Base-by-base conservation (phyloP, 1,140 invertebrate genomes). In the Lepidurus arcticus region DNA sequence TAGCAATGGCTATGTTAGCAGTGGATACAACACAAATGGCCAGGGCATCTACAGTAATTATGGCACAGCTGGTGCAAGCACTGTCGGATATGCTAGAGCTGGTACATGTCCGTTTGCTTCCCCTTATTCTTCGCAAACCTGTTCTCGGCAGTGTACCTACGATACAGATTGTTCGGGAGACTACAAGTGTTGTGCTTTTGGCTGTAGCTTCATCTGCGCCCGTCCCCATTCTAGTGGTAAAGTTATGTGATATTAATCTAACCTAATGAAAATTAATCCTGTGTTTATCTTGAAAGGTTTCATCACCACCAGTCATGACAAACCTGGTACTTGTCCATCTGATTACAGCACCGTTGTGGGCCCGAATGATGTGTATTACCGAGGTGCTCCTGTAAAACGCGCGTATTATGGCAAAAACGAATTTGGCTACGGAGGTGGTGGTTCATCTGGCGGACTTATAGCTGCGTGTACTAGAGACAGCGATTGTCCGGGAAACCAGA, bases 101-200 rank as follows among this genome's bases (percentile, higher is more conserved):
- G 75, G 75, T 34, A 47, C 43, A 4, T 76, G 75, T 21, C 75
- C 75, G 2, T 76, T 44, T 47, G 75, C 75, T 11, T 76, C 75
- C 1, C 75, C 75, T 1, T 76, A 76, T n/a, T 76, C 75, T 44
- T 47, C 43, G 42, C 24, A 44, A 47, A 16, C 43, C 24, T 76
- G 75, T 6, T 76, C 75, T 10, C 75, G 75, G 10, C 75, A 76
- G 42, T 76, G 75, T 43, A 47, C 47, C 24, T 45, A 44, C 43
- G 75, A 76, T 76, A 45, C 75, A 10, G 75, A 76, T 44, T 76
- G 75, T 43, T 9, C 26, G 9, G 75, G 24, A 44, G 75, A 76
- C 44, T 76, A 76, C 42, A 76, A 76, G 16, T 76, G 75, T 43
- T 76, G 75, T 43, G 43, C 75, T 13, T 76, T 45, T 47, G 75